Evolutionary conservation across 1,140 invertebrate genomes (phyloP).

Genomic region (Sycobia sp.): DNA sequence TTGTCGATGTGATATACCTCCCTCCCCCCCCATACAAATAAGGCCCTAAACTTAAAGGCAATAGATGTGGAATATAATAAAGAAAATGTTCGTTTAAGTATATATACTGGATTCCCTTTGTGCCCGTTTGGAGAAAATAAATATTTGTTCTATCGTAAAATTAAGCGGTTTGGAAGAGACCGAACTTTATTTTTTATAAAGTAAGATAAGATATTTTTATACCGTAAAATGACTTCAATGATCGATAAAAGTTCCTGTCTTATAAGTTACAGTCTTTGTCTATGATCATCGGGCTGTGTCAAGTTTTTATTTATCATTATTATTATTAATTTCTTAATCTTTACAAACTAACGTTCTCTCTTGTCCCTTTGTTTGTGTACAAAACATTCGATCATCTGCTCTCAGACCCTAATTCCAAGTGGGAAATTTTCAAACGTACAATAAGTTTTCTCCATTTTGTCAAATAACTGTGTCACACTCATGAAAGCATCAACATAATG

Average conservation of each 20-base stretch:
- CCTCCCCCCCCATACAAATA: too few species aligned
- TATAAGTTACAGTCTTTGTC: conserved; percentile 58
- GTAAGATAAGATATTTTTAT: conserved; percentile 42
- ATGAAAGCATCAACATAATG: conserved; percentile 33
- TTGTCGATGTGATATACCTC: too few species aligned
- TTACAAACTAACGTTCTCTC: conserved; percentile 40
- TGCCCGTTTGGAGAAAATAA: conserved; percentile 25
- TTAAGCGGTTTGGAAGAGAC: conserved; percentile 47
- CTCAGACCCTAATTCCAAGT: conserved; percentile 21
- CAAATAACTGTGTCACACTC: conserved; percentile 33
- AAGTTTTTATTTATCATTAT: conserved; percentile 36
- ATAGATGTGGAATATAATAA: too few species aligned
- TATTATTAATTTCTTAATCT: conserved; percentile 43
- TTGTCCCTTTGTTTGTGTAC: conserved; percentile 23
- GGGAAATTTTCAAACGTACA: conserved; percentile 28
- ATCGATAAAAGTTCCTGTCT: conserved; percentile 58
- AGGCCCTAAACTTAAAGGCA: too few species aligned
- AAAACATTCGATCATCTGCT: conserved; percentile 34
- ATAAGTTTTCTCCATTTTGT: conserved; percentile 21
- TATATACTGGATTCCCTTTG: conserved; percentile 17
- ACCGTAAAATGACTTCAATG: conserved; percentile 39
- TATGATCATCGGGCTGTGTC: conserved; percentile 33
- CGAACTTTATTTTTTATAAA: too few species aligned
- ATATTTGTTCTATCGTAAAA: conserved; percentile 32
- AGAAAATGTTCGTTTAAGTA: too few species aligned